phyloP scores from a whole-genome alignment of 2,113 vertebrate species.

The Prunella fulvescens region DNA sequence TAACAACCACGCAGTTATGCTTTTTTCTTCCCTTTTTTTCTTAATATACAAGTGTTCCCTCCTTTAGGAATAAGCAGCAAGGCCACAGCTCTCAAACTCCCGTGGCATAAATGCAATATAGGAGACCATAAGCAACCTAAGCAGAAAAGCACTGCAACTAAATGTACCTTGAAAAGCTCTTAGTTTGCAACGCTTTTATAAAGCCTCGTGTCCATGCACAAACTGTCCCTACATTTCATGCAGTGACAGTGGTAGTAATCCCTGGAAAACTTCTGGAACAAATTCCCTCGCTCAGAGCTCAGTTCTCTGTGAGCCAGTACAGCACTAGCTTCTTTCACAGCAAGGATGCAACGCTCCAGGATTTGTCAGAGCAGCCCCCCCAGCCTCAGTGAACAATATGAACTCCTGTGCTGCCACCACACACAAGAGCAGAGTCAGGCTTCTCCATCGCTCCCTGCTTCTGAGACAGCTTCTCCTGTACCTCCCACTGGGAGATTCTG shows the following conservation, averaged over 20 bases:
- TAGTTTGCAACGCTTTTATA: conserved; percentile 5
- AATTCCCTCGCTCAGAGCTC: not conserved
- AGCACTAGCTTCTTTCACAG: not conserved
- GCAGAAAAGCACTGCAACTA: conserved; percentile 21
- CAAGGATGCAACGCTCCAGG: not conserved
- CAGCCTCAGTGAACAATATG: rapidly evolving
- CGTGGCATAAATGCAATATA: not conserved
- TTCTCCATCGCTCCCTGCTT: not conserved
- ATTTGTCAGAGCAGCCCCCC: not conserved
- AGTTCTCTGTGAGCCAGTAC: not conserved
- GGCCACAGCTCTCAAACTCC: conserved; percentile 17
- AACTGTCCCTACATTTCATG: not conserved
- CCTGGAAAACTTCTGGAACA: conserved; percentile 29
- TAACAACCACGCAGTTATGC: conserved; percentile 28
- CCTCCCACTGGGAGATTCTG: not conserved
- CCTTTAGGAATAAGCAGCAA: conserved; percentile 23
- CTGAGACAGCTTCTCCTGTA: not conserved
- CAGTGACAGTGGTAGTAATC: not conserved
- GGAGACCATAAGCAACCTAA: not conserved
- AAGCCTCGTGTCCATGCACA: not conserved
- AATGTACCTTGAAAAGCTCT: conserved; percentile 37
- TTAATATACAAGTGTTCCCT: not conserved
- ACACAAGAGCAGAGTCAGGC: not conserved
- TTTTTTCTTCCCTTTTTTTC: not conserved
- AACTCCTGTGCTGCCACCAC: not conserved